Evolutionary conservation across 2,888 invertebrate genomes (phyloP), one percentile per base, ranked within the genome.

Genomic region (Selenia dentaria): DNA sequence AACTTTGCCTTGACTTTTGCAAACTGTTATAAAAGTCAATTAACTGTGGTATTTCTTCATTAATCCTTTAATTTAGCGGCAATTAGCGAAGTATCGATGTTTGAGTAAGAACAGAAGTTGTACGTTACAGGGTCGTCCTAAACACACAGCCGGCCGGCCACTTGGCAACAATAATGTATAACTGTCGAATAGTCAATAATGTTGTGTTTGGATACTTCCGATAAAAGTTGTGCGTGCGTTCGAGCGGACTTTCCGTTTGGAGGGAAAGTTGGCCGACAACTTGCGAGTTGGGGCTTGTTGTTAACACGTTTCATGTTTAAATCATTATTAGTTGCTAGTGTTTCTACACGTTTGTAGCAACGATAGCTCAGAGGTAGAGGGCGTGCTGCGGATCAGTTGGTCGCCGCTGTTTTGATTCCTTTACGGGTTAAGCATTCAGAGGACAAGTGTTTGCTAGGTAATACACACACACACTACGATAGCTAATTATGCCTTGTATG

Each of bases 101-200:
- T 47, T 37, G 41, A 28, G 52, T 33, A 42, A 32, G 54, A 51
- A 41, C 29, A 49, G 43, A 47, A 38, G 38, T 38, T 34, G 20
- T 10, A 6, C 14, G 9, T 10, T 3, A 13, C 25, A n/a, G 47
- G 49, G 33, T 26, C 12, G 57, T 64, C 70, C 70, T 70, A 70
- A 65, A 59, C 56, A 65, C 63, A 67, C 70, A 68, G 32, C 39
- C 38, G 8, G 25, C 39, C 27, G 40, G n/a, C 44, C 20, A 34
- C 49, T 28, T 41, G 33, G 40, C 54, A 41, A 43, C 52, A 59
- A 63, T 61, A 52, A 52, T 38, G 54, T 44, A 46, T 53, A 52
- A 60, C 59, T 57, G 62, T 50, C 59, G 55, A 65, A 57, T 61
- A 62, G 54, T 52, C 70, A 57, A 65, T 64, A 59, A 54, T 63